Conservation (phyloP, 2,888 invertebrate species). For the Fragum whitleyi region DNA sequence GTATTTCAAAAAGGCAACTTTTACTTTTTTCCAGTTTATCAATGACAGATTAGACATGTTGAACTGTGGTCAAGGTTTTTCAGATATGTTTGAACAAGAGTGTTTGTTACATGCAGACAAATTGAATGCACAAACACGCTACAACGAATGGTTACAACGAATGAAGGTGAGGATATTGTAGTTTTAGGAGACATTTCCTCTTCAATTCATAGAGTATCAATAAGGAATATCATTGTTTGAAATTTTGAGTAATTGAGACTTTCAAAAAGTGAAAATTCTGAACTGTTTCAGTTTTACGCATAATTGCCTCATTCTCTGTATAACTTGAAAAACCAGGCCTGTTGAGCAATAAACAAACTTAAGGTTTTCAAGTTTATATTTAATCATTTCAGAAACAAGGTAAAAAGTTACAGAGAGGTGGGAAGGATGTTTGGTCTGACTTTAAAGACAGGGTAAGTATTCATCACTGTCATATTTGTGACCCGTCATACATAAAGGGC, state of each 20-base stretch:
- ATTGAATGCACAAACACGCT: slow-evolving; percentile 88
- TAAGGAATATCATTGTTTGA: too few relatives aligned
- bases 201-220: too few relatives aligned
- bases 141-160: slow-evolving; percentile 92
- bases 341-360: too few relatives aligned
- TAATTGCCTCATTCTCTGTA: too few relatives aligned
- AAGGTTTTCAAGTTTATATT: background rate
- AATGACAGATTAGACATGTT: slow-evolving; percentile 96
- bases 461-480: too few relatives aligned
- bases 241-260: too few relatives aligned
- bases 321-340: too few relatives aligned
- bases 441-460: slow-evolving; percentile 89
- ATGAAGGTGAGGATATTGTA: slow-evolving; percentile 87
- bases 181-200: too few relatives aligned
- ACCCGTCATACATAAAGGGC: too few relatives aligned
- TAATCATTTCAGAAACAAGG: slow-evolving; percentile 88
- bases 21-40: slow-evolving; percentile 90
- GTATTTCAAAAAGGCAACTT: too few relatives aligned
- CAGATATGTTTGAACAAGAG: slow-evolving; percentile 98
- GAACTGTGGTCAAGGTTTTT: slow-evolving; percentile 96
- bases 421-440: slow-evolving; percentile 81
- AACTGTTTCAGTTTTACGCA: too few relatives aligned
- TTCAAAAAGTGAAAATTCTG: too few relatives aligned
- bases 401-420: slow-evolving; percentile 90
- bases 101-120: slow-evolving; percentile 90